Base-by-base conservation (phyloP, 2,797 vertebrate genomes). In the Parotocinclus haroldoi region DNA sequence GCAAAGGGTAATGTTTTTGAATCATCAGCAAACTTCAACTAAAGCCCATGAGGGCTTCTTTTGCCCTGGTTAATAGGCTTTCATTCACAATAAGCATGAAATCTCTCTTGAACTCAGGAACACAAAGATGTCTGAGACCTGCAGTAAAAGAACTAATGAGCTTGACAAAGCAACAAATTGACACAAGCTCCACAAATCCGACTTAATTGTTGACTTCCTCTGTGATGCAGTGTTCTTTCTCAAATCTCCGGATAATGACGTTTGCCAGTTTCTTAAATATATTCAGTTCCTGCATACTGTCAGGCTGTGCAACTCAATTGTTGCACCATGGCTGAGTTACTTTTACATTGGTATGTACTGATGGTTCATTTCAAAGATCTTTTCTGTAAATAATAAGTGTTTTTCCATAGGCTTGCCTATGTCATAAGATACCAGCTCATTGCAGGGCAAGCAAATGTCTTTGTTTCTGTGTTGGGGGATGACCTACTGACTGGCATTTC, bases 111-210 rank as follows among this genome's bases (percentile, higher is more conserved):
- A 69, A 65, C 57, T 5, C 36, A 17, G 40, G 46, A n/a, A 37
- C 63, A 70, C 72, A 70, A 70, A 55, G 40, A 67, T 54, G 11
- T 27, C 53, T 36, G 16, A 40, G 36, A 60, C n/a, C 59, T 69
- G 61, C 9, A 12, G 48, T 64, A 58, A 44, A 54, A 50, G 52
- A 70, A 61, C 55, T 75, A 74, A 76, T 74, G 66, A 58, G 63
- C 51, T 59, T 11, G 66, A 73, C 59, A 76, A 73, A 73, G 54
- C 51, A 66, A 52, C 11, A 14, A 50, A 69, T 64, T 69, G 74
- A 56, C 10, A 14, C 45, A 39, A 11, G 12, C 27, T 37, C 9
- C 3, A 52, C 37, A 56, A 69, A 66, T 16, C 58, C 44, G 60
- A 56, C 52, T 74, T 18, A 58, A 66, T 66, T 17, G 37, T 56